Conservation (phyloP, 2,888 invertebrate species). For the Hydroisotoma schaefferi region DNA sequence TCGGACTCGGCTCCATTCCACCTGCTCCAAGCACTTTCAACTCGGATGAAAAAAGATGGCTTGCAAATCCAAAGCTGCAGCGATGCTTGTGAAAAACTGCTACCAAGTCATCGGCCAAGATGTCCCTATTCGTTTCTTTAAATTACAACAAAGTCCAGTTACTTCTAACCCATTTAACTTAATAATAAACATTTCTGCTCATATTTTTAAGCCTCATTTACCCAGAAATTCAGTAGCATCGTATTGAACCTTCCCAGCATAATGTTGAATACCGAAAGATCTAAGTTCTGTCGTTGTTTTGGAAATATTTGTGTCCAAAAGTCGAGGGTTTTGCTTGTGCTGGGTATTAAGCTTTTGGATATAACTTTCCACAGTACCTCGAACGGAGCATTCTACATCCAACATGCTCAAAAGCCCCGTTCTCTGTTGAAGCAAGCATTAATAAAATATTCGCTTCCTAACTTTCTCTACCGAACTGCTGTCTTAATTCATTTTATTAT, state of each 20-base stretch:
- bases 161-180: neutral
- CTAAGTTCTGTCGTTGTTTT: conserved; percentile 70
- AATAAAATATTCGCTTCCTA: no score
- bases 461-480: neutral
- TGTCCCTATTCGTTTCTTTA: conserved; percentile 84
- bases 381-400: conserved; percentile 84
- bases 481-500: neutral
- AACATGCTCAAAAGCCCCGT: conserved; percentile 87
- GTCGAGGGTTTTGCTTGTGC: conserved; percentile 75
- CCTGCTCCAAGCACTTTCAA: conserved; percentile 74
- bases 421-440: conserved; percentile 56
- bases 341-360: conserved; percentile 74
- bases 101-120: conserved; percentile 85
- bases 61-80: conserved; percentile 95
- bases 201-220: conserved; percentile 41
- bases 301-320: conserved; percentile 62
- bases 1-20: conserved; percentile 63
- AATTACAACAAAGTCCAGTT: conserved; percentile 5
- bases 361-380: conserved; percentile 75
- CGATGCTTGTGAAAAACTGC: conserved; percentile 87
- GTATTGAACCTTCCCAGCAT: conserved; percentile 79
- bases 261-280: conserved; percentile 86
- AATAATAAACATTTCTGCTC: neutral
- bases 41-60: conserved; percentile 90
- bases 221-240: conserved; percentile 81